Conservation (phyloP, 2,888 invertebrate genomes). For the Kryphioiulus occultus region DNA sequence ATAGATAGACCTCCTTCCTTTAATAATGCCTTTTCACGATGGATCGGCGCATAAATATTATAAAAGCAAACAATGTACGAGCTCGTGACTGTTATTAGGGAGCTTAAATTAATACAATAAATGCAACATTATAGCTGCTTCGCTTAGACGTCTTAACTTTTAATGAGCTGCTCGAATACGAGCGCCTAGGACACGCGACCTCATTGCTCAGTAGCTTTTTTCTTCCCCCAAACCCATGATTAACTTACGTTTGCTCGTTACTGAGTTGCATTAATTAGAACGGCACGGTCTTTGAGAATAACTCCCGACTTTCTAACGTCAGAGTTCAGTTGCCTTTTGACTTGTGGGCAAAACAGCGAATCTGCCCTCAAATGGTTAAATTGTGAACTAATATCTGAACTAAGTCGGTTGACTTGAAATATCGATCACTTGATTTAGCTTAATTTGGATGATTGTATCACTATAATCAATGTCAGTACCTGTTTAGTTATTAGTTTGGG, state of each 20-base stretch:
- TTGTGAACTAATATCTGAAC: too few species aligned
- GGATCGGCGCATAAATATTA: constrained; percentile 4
- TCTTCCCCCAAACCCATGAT: not conserved
- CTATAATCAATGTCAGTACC: too few species aligned
- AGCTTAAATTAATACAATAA: constrained; percentile 29
- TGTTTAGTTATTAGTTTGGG: too few species aligned
- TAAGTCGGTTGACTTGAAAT: too few species aligned
- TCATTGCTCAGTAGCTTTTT: not conserved
- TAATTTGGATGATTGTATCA: too few species aligned
- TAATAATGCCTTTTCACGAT: constrained; percentile 13
- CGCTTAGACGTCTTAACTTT: not conserved
- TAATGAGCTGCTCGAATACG: not conserved
- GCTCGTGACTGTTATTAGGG: not conserved
- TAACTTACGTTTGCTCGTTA: not conserved
- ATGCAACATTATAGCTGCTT: constrained; percentile 12
- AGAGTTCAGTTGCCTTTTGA: too few species aligned
- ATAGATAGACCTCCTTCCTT: not conserved
- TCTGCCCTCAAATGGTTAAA: too few species aligned
- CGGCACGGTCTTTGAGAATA: too few species aligned
- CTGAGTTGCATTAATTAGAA: not conserved
- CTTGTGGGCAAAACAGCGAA: too few species aligned
- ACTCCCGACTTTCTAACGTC: too few species aligned
- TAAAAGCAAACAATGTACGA: not conserved
- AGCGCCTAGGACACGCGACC: not conserved
- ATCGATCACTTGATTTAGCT: too few species aligned